phyloP scores from a whole-genome alignment of 2,888 invertebrate genomes.

The Leptura quadrifasciata region DNA sequence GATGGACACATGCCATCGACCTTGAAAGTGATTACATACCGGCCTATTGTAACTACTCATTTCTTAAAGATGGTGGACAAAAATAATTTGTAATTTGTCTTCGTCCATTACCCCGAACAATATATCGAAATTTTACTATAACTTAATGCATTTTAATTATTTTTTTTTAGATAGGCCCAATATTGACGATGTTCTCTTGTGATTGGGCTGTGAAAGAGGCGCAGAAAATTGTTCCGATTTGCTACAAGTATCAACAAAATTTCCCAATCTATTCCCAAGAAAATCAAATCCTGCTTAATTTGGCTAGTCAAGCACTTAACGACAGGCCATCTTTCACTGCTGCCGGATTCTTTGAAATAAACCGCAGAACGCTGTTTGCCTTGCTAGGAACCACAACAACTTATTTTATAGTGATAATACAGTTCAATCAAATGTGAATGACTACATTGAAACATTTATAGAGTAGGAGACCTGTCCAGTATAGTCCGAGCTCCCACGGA shows the following conservation, averaged over 20 bases:
- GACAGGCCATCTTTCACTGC: conserved; percentile 41
- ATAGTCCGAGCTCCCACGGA: too few relatives aligned
- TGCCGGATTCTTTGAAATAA: conserved; percentile 43
- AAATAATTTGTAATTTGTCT: too few relatives aligned
- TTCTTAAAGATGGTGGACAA: too few relatives aligned
- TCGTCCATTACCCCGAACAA: too few relatives aligned
- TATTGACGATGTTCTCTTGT: conserved; percentile 43
- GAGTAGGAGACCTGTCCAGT: too few relatives aligned
- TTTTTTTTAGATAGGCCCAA: conserved; percentile 41
- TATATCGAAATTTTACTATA: too few relatives aligned
- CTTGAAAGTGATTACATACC: too few relatives aligned
- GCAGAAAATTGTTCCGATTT: conserved; percentile 36
- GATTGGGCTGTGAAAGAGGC: conserved; percentile 45
- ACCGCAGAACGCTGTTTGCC: conserved; percentile 38
- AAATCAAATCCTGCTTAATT: conserved; percentile 44
- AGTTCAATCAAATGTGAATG: conserved; percentile 32
- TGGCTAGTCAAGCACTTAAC: conserved; percentile 40
- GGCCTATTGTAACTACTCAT: too few relatives aligned
- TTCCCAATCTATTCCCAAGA: conserved; percentile 45
- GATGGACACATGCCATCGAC: too few relatives aligned
- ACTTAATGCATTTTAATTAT: background rate
- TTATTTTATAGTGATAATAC: conserved; percentile 46
- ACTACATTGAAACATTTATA: background rate
- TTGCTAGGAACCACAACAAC: conserved; percentile 42
- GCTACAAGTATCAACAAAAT: conserved; percentile 46